These are phyloP conservation scores for Vireo griseus DNA, from an alignment of 2,797 vertebrate species.

Conservation along the genomic window DNA sequence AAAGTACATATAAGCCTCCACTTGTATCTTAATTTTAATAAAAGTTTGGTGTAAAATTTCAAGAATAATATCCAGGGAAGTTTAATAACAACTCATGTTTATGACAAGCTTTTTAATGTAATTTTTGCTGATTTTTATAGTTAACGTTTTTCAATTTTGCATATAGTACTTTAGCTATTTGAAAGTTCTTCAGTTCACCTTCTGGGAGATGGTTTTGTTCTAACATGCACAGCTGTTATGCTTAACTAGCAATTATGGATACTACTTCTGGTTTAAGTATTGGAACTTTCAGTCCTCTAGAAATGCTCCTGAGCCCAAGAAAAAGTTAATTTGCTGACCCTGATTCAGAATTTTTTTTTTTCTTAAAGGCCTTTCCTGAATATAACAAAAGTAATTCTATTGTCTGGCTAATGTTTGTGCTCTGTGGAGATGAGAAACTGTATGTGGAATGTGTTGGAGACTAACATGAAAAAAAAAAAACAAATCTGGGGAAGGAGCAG, in stretches of 20 bases:
- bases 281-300: neutral
- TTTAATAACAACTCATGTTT: neutral
- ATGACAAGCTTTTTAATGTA: neutral
- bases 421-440: neutral
- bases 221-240: neutral
- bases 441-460: neutral
- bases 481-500: rapidly evolving
- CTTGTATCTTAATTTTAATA: neutral
- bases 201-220: neutral
- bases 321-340: neutral
- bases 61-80: neutral
- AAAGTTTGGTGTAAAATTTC: neutral
- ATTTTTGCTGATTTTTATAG: neutral
- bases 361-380: neutral
- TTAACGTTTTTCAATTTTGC: neutral
- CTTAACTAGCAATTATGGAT: neutral
- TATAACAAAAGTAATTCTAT: neutral
- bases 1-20: neutral
- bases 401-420: neutral
- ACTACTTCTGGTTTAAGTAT: neutral
- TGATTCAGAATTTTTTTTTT: neutral
- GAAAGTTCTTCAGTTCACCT: neutral
- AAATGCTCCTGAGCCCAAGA: neutral
- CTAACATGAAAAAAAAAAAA: neutral
- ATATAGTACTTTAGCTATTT: neutral